Conservation (phyloP, 2,113 vertebrate species). For the Brachirus orientalis region DNA sequence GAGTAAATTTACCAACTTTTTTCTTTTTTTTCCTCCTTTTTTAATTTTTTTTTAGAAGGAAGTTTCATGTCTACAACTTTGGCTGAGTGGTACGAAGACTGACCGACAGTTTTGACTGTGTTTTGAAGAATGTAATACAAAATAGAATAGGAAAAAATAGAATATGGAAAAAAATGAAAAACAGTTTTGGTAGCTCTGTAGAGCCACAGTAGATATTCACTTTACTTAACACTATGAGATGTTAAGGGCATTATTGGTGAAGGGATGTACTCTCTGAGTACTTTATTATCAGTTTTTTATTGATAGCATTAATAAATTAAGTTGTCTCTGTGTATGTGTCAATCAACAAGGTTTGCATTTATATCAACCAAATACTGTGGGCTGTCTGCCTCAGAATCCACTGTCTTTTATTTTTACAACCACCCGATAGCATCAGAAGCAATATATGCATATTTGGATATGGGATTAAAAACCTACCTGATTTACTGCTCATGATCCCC, state of each 20-base stretch:
- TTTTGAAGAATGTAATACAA: background rate
- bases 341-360: background rate
- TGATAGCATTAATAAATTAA: too few relatives aligned
- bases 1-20: background rate
- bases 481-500: conserved; percentile 84
- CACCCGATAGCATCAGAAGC: background rate
- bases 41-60: conserved; percentile 3
- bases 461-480: conserved; percentile 76
- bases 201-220: too few relatives aligned
- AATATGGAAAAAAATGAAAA: background rate
- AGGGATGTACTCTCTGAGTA: too few relatives aligned
- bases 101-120: background rate
- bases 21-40: too few relatives aligned
- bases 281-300: too few relatives aligned
- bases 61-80: background rate
- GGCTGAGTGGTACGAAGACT: background rate
- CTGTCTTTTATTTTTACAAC: background rate
- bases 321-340: too few relatives aligned
- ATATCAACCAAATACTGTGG: background rate
- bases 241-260: too few relatives aligned
- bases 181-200: too few relatives aligned
- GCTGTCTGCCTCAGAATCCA: background rate
- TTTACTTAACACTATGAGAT: too few relatives aligned
- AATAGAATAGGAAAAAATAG: too few relatives aligned
- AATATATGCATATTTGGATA: background rate